Evolutionary conservation across 1,140 invertebrate species (phyloP).

Genomic region (Drosophila auraria): DNA sequence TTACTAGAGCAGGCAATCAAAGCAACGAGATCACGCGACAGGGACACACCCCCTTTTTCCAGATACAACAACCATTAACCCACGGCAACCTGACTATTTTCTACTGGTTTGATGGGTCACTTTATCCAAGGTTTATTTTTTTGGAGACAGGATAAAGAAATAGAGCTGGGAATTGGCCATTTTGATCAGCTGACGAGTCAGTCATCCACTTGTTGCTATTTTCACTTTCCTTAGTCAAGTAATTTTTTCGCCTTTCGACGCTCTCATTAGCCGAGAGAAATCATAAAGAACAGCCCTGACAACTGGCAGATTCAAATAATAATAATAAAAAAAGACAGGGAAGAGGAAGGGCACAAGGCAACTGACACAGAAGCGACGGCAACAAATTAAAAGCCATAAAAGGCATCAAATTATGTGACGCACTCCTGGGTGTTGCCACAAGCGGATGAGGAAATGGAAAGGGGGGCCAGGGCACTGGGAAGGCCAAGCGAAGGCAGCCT

Average conservation of each 20-base stretch:
- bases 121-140: neutral
- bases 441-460: constrained; percentile 22
- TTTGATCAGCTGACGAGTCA: constrained; percentile 46
- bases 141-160: neutral
- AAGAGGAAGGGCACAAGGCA: constrained; percentile 39
- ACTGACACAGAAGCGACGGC: constrained; percentile 48
- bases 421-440: constrained; percentile 61
- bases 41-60: constrained; percentile 24
- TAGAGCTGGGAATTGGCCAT: constrained; percentile 5
- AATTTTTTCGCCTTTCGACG: constrained; percentile 10
- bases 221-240: constrained; percentile 1
- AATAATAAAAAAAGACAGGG: constrained; percentile 33
- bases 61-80: constrained; percentile 16
- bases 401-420: constrained; percentile 81
- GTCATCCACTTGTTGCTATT: constrained; percentile 56
- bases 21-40: constrained; percentile 37
- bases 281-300: constrained; percentile 54
- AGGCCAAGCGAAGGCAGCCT: constrained; percentile 56
- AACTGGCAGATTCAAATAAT: constrained; percentile 50
- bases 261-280: constrained; percentile 62
- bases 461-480: neutral
- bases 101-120: neutral
- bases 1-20: constrained; percentile 50
- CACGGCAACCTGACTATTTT: neutral
- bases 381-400: constrained; percentile 82